Evolutionary conservation across 2,888 invertebrate genomes (phyloP).

Genomic region (Xestia ashworthii): DNA sequence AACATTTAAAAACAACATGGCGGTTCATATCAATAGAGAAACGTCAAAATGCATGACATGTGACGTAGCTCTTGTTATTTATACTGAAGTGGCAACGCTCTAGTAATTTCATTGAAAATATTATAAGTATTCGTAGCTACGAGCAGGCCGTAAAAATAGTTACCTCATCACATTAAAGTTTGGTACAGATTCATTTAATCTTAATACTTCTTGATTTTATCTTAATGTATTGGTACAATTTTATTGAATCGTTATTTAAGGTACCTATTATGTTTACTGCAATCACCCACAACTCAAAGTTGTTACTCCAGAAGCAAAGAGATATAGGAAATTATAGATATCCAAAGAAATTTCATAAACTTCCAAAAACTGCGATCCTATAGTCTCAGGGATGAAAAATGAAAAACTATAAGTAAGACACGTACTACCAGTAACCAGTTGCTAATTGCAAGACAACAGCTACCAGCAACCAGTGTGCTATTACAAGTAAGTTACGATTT

Average conservation of each 20-base stretch:
- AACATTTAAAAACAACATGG: conserved; percentile 36
- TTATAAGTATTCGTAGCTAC: conserved; percentile 21
- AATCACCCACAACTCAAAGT: too few species aligned
- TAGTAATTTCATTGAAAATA: conserved; percentile 52
- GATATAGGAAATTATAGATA: neutral
- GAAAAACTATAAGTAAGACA: neutral
- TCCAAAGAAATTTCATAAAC: neutral
- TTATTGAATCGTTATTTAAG: neutral
- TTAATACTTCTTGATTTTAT: too few species aligned
- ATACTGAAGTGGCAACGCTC: conserved; percentile 49
- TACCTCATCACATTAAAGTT: conserved; percentile 38
- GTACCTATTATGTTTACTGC: too few species aligned
- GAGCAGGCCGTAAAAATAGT: conserved; percentile 33
- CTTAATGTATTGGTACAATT: neutral
- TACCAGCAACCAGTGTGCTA: neutral
- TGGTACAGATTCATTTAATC: conserved; percentile 5
- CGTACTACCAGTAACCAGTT: too few species aligned
- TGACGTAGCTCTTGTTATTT: conserved; percentile 52
- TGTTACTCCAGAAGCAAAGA: neutral
- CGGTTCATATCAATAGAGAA: conserved; percentile 38
- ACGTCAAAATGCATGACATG: conserved; percentile 46
- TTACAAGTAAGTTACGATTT: neutral
- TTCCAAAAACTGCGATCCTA: neutral
- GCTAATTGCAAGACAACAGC: too few species aligned
- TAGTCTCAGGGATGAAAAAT: neutral